A percentile compares a stretch with the other conserved stretches of the same genome.
Conservation (phyloP, 2,113 vertebrate genomes). For the Boleophthalmus pectinirostris region DNA sequence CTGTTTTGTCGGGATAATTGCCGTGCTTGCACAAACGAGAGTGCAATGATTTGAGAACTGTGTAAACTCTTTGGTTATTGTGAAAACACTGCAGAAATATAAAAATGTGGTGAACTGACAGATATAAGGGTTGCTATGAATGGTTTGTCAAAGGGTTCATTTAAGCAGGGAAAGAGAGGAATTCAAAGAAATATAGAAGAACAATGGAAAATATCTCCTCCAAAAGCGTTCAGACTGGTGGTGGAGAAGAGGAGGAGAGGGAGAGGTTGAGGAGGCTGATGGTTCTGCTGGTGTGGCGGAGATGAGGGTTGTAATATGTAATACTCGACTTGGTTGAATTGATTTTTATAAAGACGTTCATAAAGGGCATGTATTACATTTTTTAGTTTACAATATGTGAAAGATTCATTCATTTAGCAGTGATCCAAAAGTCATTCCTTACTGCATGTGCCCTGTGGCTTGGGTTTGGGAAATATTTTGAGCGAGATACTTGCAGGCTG, state of each 20-base stretch:
- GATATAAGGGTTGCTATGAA: too few species aligned
- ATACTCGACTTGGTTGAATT: too few species aligned
- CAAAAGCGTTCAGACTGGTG: neutral
- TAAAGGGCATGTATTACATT: too few species aligned
- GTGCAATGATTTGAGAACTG: slow-evolving; percentile 1
- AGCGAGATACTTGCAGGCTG: too few species aligned
- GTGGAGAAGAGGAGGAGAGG: neutral
- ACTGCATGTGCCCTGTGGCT: too few species aligned
- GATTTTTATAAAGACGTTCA: too few species aligned
- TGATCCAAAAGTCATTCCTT: too few species aligned
- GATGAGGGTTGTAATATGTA: too few species aligned
- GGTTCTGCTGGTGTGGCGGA: neutral
- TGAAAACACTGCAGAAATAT: slow-evolving; percentile 22
- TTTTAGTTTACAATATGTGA: too few species aligned
- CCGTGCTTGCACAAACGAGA: slow-evolving; percentile 37
- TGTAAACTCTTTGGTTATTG: slow-evolving; percentile 16
- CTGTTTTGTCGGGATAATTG: slow-evolving; percentile 49
- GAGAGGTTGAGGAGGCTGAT: neutral
- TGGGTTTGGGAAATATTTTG: too few species aligned
- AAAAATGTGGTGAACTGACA: neutral
- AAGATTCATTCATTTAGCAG: too few species aligned
- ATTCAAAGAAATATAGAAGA: neutral
- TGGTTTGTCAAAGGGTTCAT: neutral
- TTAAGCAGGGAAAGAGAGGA: too few species aligned
- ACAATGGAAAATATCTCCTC: neutral